Evolutionary conservation across 2,797 vertebrate species (phyloP), one percentile per base, ranked within the genome.

Genomic region (Gymnocypris eckloni): DNA sequence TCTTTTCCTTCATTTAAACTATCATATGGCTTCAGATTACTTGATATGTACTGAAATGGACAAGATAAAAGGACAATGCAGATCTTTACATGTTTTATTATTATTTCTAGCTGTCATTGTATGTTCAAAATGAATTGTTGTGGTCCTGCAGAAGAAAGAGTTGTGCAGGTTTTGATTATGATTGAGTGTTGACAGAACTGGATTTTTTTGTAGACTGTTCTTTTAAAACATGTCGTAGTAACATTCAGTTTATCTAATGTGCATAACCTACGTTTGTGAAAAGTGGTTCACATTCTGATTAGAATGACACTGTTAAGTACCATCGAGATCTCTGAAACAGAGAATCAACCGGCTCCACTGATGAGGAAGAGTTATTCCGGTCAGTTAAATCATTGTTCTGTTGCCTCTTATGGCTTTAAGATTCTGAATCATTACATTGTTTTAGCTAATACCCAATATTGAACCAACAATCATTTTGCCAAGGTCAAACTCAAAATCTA

Each of bases 401-500:
- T 76, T 20, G 50, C 61, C 70, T 73, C 11, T 48, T 64, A 82
- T 41, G 33, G 82, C 75, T 79, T 61, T 81, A 82, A 87, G 80
- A 82, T 78, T 61, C 81, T 59, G 81, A 84, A 86, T 89, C 48
- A 81, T 86, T 79, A 50, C 73, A 77, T 76, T 56, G 81, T 70
- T 71, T 71, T 64, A 43, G n/a, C 82, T 84, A 85, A 83, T 79
- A 69, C 66, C 82, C 79, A 66, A 71, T 89, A 87, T 89, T 85
- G 90, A 90, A 87, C 80, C 78, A 83, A 64, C 86, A 87, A 85
- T 90, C 87, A 89, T 90, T 89, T 88, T 82, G 82, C 71, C 3
- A 72, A 84, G 69, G 84, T 83, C 87, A 87, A 86, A 79, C 69
- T 83, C 77, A 80, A 90, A 88, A 90, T 89, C 93, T 91, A 92